phyloP scores from a whole-genome alignment of 2,888 invertebrate species.

The Drosophila paramelanica region DNA sequence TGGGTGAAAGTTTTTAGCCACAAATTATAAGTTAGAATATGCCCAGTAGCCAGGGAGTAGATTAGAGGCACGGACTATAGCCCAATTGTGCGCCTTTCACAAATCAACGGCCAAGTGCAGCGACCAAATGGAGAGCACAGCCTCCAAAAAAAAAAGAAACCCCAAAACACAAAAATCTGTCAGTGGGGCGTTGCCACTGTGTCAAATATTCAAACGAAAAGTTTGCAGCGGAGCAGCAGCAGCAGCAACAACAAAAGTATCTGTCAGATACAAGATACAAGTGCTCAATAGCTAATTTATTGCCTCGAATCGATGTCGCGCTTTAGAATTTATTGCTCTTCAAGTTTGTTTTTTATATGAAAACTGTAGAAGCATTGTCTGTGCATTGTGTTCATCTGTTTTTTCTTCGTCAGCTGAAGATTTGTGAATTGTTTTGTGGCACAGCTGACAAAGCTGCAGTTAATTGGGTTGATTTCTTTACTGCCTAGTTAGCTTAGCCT shows the following conservation, averaged over 20 bases:
- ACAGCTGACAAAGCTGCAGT: constrained; percentile 31
- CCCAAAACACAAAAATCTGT: constrained; percentile 67
- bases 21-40: constrained; percentile 72
- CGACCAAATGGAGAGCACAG: constrained; percentile 19
- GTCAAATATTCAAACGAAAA: constrained; percentile 59
- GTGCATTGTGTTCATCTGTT: constrained; percentile 21
- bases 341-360: constrained; percentile 23
- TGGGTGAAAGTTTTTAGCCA: constrained; percentile 62
- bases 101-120: constrained; percentile 55
- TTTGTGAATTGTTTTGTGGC: constrained; percentile 50
- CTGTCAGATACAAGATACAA: constrained; percentile 65
- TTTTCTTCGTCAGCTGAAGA: constrained; percentile 19
- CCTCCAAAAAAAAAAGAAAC: constrained; percentile 10
- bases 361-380: constrained; percentile 24
- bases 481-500: background rate
- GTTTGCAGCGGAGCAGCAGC: constrained; percentile 12
- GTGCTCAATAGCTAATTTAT: constrained; percentile 67
- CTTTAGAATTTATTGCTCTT: constrained; percentile 53
- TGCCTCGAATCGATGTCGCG: constrained; percentile 69
- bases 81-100: constrained; percentile 62
- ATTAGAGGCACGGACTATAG: constrained; percentile 36
- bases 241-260: constrained; percentile 49
- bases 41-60: constrained; percentile 52
- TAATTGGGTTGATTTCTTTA: constrained; percentile 63
- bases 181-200: constrained; percentile 76